Evolutionary conservation across 1,140 invertebrate species (phyloP), one percentile per base, ranked within the genome.

Genomic region (Danaus plexippus): DNA sequence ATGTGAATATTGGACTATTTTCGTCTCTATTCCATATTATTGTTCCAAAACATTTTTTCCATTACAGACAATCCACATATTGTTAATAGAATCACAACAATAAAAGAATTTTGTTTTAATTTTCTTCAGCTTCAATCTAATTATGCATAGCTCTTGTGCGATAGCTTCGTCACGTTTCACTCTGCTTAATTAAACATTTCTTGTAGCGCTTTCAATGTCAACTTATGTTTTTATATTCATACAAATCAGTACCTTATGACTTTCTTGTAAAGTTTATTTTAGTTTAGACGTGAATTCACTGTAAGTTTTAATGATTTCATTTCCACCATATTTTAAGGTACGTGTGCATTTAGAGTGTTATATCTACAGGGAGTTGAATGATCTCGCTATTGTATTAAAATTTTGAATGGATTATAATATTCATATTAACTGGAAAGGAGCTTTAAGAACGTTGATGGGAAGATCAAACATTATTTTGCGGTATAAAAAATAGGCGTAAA

Each of bases 171-270:
- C 69, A 63, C 61, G 59, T 62, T 59, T 69, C 66, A 66, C 62
- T 72, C 69, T 65, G 61, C 62, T 69, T 69, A 72, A 72, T 72
- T 69, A 72, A 72, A 69, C 60, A 69, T 72, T 71, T 71, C 66
- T 71, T 67, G 63, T 60, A 64, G 64, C 54, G 59, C 60, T 61
- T 67, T 63, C 59, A 67, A 63, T 61, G 61, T 48, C 15, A 56
- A 58, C 47, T 51, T 58, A 64, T 59, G 52, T 59, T 54, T 45
- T 32, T 57, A 47, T 46, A 22, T 11, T 11, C 49, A 43, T 49
- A 52, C 49, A 15, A 67, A 56, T 57, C 12, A 43, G 47, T 40
- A 44, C 57, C 54, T 11, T 67, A 62, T 40, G 44, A 9, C 55
- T 11, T 12, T 11, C 11, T 51, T 18, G 18, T 60, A 57, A 13